phyloP scores from a whole-genome alignment of 2,113 vertebrate genomes.

The Platichthys stellatus region DNA sequence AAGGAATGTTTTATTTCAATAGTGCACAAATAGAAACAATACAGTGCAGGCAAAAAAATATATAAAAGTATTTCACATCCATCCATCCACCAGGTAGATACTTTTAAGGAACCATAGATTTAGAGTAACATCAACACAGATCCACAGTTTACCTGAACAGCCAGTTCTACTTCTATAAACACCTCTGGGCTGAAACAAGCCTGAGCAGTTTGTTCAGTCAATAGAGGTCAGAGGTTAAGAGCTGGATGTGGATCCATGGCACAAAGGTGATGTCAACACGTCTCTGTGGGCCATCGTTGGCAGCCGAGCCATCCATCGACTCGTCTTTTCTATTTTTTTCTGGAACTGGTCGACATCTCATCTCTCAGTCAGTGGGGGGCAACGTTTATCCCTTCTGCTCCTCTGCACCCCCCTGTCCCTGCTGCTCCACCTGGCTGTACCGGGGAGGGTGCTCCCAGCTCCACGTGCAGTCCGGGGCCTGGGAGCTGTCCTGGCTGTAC shows the following conservation, averaged over 20 bases:
- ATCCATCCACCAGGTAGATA: background rate
- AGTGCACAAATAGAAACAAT: too few relatives aligned
- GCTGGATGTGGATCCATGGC: background rate
- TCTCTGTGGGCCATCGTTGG: background rate
- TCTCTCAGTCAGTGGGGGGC: background rate
- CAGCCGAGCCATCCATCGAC: background rate
- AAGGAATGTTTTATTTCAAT: too few relatives aligned
- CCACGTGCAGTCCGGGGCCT: conserved; percentile 64
- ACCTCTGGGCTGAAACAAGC: background rate
- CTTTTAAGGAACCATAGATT: background rate
- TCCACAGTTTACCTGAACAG: background rate
- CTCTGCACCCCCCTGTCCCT: conserved; percentile 4
- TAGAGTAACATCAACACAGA: background rate
- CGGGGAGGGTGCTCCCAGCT: conserved; percentile 82
- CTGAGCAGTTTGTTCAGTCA: background rate
- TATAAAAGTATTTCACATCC: background rate
- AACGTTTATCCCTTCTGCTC: background rate
- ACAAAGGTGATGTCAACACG: conserved; percentile 6
- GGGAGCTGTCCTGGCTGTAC: conserved; percentile 73
- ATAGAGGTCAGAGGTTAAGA: conserved; percentile 12
- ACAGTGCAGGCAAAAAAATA: conserved; percentile 16
- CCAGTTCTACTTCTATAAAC: background rate
- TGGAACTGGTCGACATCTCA: background rate
- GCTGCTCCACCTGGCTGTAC: conserved; percentile 70
- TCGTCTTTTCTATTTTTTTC: background rate